Evolutionary conservation across 2,113 vertebrate species (phyloP), one percentile per base, ranked within the genome.

Genomic region (Cochlearius cochlearius): DNA sequence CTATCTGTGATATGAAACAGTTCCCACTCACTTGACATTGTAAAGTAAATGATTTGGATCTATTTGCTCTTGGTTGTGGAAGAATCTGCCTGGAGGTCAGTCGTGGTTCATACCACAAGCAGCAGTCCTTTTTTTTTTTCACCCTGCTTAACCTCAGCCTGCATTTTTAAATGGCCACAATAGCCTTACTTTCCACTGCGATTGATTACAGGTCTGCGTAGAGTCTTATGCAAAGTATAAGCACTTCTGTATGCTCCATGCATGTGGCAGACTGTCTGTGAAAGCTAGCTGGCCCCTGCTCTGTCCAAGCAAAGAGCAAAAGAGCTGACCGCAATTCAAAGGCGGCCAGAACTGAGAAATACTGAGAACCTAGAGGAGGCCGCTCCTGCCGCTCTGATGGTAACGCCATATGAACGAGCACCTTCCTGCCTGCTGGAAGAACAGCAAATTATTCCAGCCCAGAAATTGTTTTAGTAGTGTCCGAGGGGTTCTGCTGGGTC

Each of bases 81-180:
- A 96, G 92, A 94, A 67, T 86, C 89, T 89, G 79, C 75, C 76
- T 41, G 45, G 76, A 86, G 68, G 90, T 92, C 88, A 92, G 50
- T 39, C 3, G 1, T 71, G 86, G 88, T 88, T 95, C 75, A 86
- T 66, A 66, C 55, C 73, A 77, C 41, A 77, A 49, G 41, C 88
- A 88, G 38, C 59, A 63, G 83, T 88, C 55, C 43, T 16, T 52
- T 73, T 86, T 49, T 43, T 43, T 80, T 73, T 80, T 69, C 36
- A 36, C 8, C 47, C 62, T 34, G 41, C 36, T 63, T 58, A 27
- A 38, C 41, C 79, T 53, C 74, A 85, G 36, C 11, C 58, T 72
- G 56, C 25, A 5, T 82, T 78, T 86, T 45, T 1, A 77, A 60
- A 32, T 34, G 22, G 36, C 5, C 26, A 16, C 27, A 38, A 12